A percentile compares a stretch with the other conserved stretches of the same genome.
phyloP scores from a whole-genome alignment of 2,113 vertebrate species.

The Datnioides undecimradiatus region DNA sequence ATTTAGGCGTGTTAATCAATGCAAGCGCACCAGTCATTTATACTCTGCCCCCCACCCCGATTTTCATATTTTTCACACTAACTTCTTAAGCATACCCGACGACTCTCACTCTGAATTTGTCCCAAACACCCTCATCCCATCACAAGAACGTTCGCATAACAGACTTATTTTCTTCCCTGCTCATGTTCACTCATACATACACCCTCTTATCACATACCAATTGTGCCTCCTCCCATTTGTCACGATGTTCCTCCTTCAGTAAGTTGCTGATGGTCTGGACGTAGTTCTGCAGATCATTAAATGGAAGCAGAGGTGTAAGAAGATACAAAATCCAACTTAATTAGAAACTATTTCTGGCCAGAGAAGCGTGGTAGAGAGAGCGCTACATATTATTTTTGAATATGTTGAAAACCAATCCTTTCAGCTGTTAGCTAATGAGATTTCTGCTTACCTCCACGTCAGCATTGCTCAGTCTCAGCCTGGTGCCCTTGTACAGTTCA shows the following conservation, averaged over 20 bases:
- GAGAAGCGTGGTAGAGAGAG: too few relatives aligned
- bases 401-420: not conserved
- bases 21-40: not conserved
- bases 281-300: constrained; percentile 88
- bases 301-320: constrained; percentile 47
- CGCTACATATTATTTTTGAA: not conserved
- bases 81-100: not conserved
- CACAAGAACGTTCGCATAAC: constrained; percentile 8
- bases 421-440: not conserved
- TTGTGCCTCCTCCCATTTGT: constrained; percentile 97
- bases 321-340: not conserved
- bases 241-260: constrained; percentile 92
- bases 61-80: constrained; percentile 13
- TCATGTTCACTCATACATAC: constrained; percentile 26
- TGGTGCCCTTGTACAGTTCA: constrained; percentile 90
- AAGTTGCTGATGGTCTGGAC: constrained; percentile 97
- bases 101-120: constrained; percentile 4
- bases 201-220: constrained; percentile 87
- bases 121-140: constrained; percentile 14
- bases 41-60: not conserved
- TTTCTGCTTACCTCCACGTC: constrained; percentile 90
- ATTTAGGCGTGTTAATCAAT: constrained; percentile 25
- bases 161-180: constrained; percentile 22
- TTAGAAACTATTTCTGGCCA: constrained; percentile 29
- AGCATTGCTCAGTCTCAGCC: constrained; percentile 88